phyloP scores from a whole-genome alignment of 2,888 invertebrate species.

The Petrolisthes manimaculis region DNA sequence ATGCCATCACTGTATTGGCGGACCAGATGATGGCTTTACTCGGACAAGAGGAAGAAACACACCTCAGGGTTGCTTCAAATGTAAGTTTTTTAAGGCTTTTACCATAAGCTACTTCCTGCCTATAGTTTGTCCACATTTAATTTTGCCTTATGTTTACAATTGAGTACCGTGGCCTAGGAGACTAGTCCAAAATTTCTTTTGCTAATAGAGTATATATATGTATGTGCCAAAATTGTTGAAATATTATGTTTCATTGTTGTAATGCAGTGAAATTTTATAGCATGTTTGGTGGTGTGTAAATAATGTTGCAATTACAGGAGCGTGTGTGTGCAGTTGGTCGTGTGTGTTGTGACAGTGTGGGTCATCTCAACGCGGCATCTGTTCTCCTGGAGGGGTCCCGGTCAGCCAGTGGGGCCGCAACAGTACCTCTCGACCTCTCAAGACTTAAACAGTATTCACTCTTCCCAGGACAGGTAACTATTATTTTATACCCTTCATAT shows the following conservation, averaged over 20 bases:
- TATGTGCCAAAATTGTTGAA: no score
- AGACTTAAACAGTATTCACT: slow-evolving; percentile 51
- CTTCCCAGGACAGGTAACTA: slow-evolving; percentile 63
- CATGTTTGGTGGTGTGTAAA: no score
- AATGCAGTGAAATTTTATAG: no score
- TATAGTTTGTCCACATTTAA: no score
- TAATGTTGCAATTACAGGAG: slow-evolving; percentile 69
- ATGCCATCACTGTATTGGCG: slow-evolving; percentile 68
- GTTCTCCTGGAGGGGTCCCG: slow-evolving; percentile 78
- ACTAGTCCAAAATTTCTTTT: no score
- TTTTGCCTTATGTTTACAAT: no score
- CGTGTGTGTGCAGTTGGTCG: slow-evolving; percentile 77
- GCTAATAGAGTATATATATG: no score
- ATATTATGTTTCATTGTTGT: no score
- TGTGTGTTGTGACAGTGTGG: slow-evolving; percentile 80
- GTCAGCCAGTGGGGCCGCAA: neutral
- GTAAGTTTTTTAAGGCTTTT: slow-evolving; percentile 67
- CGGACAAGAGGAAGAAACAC: slow-evolving; percentile 67
- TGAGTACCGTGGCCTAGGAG: no score
- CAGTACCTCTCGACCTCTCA: slow-evolving; percentile 57
- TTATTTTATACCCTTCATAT: no score
- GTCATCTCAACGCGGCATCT: slow-evolving; percentile 79
- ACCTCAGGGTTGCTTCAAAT: slow-evolving; percentile 69
- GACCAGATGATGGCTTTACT: slow-evolving; percentile 51
- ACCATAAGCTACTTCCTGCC: no score